Evolutionary conservation across 2,888 invertebrate species (phyloP).

Genomic region (Barypeithes pellucidus): DNA sequence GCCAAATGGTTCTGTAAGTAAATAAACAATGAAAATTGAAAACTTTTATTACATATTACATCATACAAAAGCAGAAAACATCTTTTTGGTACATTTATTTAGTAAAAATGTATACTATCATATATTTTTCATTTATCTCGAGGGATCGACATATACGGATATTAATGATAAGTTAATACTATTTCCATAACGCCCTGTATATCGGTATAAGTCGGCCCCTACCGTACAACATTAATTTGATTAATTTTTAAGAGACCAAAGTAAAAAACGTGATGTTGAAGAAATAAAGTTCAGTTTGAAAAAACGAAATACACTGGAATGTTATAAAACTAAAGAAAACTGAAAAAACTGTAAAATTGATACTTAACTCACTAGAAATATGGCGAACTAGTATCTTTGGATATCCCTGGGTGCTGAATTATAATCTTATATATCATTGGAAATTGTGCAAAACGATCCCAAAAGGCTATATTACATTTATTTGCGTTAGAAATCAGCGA

Average conservation of each 20-base stretch:
- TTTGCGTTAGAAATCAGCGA: too few species aligned
- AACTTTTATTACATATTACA: conserved; percentile 36
- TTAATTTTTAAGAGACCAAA: neutral
- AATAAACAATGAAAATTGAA: conserved; percentile 34
- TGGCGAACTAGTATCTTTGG: conserved; percentile 29
- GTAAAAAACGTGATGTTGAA: conserved; percentile 15
- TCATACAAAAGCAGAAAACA: conserved; percentile 37
- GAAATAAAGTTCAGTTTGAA: neutral
- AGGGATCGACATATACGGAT: neutral
- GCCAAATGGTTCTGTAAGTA: too few species aligned
- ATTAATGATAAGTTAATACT: neutral
- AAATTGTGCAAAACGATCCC: too few species aligned
- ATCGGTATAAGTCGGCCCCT: neutral
- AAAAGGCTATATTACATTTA: too few species aligned
- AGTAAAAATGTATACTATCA: conserved; percentile 17
- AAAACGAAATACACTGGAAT: conserved; percentile 11
- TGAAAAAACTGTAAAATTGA: neutral
- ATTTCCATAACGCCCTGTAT: neutral
- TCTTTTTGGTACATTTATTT: conserved; percentile 37
- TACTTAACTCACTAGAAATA: conserved; percentile 22
- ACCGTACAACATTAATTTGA: neutral
- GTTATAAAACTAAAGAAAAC: conserved; percentile 16
- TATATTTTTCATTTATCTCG: conserved; percentile 6
- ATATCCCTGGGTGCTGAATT: conserved; percentile 14
- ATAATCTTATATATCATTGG: too few species aligned